phyloP scores from a whole-genome alignment of 2,888 invertebrate species.

The Oxytorus armatus region DNA sequence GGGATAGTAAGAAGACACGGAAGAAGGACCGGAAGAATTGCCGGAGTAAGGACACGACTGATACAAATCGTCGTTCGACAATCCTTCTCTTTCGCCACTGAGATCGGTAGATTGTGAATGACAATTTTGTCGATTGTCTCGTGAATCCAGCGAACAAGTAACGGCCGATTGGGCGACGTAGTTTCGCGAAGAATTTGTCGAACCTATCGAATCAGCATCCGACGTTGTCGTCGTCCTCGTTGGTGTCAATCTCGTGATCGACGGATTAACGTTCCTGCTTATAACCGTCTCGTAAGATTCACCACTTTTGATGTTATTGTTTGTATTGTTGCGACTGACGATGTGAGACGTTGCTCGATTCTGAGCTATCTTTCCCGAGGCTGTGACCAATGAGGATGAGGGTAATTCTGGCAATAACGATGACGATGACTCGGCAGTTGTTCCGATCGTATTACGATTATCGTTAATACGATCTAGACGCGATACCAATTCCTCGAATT shows the following conservation, averaged over 20 bases:
- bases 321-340: too few species aligned
- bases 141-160: not conserved
- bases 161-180: not conserved
- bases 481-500: constrained; percentile 83
- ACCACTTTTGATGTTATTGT: not conserved
- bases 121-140: constrained; percentile 9
- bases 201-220: not conserved
- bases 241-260: constrained; percentile 40
- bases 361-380: constrained; percentile 55
- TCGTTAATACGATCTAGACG: constrained; percentile 82
- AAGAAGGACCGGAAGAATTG: constrained; percentile 48
- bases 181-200: not conserved
- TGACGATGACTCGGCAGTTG: constrained; percentile 33
- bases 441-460: constrained; percentile 49
- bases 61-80: not conserved
- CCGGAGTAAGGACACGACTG: constrained; percentile 11
- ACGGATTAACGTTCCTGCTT: constrained; percentile 60
- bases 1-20: constrained; percentile 44
- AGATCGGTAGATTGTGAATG: not conserved
- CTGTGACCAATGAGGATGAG: constrained; percentile 59
- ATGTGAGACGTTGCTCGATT: not conserved
- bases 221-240: constrained; percentile 19
- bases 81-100: not conserved
- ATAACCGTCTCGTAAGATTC: constrained; percentile 41
- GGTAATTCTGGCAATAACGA: constrained; percentile 41